phyloP scores from a whole-genome alignment of 2,113 vertebrate genomes.

The Plectropomus leopardus region DNA sequence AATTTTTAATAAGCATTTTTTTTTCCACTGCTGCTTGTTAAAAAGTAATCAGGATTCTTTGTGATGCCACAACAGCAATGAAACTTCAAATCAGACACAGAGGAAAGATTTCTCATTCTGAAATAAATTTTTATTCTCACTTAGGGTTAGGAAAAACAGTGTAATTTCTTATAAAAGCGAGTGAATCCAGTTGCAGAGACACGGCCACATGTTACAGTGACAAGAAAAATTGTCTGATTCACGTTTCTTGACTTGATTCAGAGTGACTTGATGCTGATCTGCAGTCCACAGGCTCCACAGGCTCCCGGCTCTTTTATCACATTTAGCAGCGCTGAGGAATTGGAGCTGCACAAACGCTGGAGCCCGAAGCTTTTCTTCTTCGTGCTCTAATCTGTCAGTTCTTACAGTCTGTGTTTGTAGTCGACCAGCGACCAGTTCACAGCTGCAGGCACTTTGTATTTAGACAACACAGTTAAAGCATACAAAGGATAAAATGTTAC shows the following conservation, averaged over 20 bases:
- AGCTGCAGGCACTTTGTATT: conserved; percentile 22
- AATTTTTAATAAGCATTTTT: no score
- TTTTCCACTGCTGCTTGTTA: no score
- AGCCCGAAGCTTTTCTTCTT: conserved; percentile 28
- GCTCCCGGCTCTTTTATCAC: conserved; percentile 42
- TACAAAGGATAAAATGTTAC: neutral
- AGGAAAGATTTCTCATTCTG: neutral
- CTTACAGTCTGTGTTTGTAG: conserved; percentile 7
- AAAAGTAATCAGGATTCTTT: no score
- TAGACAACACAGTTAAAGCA: neutral
- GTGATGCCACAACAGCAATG: neutral
- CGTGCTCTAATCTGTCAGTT: conserved; percentile 14
- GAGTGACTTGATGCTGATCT: conserved; percentile 40
- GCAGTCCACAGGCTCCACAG: conserved; percentile 11
- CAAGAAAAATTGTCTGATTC: conserved; percentile 26
- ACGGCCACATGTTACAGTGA: neutral
- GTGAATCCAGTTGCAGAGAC: conserved; percentile 33
- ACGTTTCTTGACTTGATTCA: conserved; percentile 37
- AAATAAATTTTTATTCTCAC: conserved; percentile 2
- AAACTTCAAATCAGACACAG: neutral
- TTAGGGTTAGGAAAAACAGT: neutral
- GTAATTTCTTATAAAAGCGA: neutral
- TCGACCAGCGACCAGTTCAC: neutral
- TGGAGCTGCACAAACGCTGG: conserved; percentile 19
- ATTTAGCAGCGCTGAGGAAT: conserved; percentile 13